Percentiles rank a stretch among this genome's conserved stretches.
Evolutionary conservation across 2,888 invertebrate genomes (phyloP).

Genomic region (Tenthredo scrophulariae): DNA sequence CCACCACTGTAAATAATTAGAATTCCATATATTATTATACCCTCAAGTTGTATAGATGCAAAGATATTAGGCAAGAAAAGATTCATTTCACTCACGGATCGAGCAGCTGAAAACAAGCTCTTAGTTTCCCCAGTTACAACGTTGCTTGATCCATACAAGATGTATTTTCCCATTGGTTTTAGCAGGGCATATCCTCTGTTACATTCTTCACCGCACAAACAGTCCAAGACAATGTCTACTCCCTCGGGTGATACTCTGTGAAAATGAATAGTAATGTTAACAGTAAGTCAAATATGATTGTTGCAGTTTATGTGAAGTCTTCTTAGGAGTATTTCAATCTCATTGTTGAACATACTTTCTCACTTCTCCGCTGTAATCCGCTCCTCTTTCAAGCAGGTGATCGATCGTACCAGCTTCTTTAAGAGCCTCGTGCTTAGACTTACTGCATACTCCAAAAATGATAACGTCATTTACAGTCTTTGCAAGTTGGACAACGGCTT

Average conservation of each 20-base stretch:
- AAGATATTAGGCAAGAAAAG: slow-evolving; percentile 37
- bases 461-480: slow-evolving; percentile 90
- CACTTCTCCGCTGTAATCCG: slow-evolving; percentile 91
- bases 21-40: neutral
- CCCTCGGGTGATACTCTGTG: slow-evolving; percentile 86
- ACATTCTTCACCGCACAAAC: slow-evolving; percentile 93
- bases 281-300: neutral
- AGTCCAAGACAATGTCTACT: slow-evolving; percentile 92
- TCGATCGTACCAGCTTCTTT: slow-evolving; percentile 86
- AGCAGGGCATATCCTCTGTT: slow-evolving; percentile 90
- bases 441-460: slow-evolving; percentile 91
- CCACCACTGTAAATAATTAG: slow-evolving; percentile 87
- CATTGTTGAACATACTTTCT: slow-evolving; percentile 84
- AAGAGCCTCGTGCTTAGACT: slow-evolving; percentile 91
- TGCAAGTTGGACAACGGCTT: slow-evolving; percentile 90
- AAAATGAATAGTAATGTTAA: slow-evolving; percentile 38
- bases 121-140: slow-evolving; percentile 95
- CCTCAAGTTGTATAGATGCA: neutral
- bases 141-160: slow-evolving; percentile 93
- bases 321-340: neutral
- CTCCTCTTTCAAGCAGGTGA: slow-evolving; percentile 89
- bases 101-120: slow-evolving; percentile 94
- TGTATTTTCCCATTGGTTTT: slow-evolving; percentile 93
- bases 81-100: slow-evolving; percentile 85
- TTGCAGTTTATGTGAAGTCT: neutral